Evolutionary conservation across 2,888 invertebrate genomes (phyloP).

Genomic region (Eupithecia inturbata): DNA sequence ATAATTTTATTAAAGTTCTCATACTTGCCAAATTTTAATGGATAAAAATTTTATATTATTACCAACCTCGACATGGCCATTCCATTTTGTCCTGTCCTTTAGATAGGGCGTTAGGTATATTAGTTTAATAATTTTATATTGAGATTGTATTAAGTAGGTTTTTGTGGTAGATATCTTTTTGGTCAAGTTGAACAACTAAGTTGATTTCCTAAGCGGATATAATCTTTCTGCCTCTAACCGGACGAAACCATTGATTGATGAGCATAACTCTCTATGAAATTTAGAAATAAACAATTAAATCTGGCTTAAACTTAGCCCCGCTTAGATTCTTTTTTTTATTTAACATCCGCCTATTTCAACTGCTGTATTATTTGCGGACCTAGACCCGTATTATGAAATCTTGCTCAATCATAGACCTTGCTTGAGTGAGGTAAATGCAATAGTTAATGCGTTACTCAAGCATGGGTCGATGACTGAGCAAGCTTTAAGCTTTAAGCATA

Average conservation of each 20-base stretch:
- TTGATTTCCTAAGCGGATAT: constrained; percentile 66
- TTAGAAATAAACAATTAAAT: constrained; percentile 1
- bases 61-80: background rate
- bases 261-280: background rate
- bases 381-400: too few relatives aligned
- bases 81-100: background rate
- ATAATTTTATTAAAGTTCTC: too few relatives aligned
- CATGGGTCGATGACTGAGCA: too few relatives aligned
- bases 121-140: background rate
- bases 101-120: background rate
- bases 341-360: too few relatives aligned
- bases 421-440: too few relatives aligned
- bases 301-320: too few relatives aligned
- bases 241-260: constrained; percentile 34
- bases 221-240: constrained; percentile 51
- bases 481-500: too few relatives aligned
- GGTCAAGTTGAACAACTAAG: constrained; percentile 27
- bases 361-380: too few relatives aligned
- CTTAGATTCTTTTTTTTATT: background rate
- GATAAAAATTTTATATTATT: background rate
- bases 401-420: too few relatives aligned
- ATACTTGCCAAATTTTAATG: too few relatives aligned
- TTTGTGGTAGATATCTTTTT: background rate
- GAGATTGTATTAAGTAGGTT: background rate
- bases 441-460: too few relatives aligned